Base-by-base conservation (phyloP, 2,113 vertebrate genomes). In the Porphyrio hochstetteri region DNA sequence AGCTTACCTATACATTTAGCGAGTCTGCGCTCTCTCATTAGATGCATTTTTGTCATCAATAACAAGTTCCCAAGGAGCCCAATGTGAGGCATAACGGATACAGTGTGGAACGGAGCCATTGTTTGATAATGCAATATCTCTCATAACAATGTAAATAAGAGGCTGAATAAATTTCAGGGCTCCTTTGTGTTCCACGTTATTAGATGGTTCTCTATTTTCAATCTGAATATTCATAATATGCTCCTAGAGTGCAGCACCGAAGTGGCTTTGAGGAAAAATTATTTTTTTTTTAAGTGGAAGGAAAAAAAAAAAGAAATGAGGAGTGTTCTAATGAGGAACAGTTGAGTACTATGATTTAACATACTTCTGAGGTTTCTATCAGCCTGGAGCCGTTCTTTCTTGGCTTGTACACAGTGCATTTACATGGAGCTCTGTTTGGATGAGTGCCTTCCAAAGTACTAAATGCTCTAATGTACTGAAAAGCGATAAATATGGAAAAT, bases 401-500 rank as follows among this genome's bases (percentile, higher is more conserved):
- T 97, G 95, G 97, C 96, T 96, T 92, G 81, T 93, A 86, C 77
- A 67, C 53, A 63, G 93, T 94, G 90, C 91, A 63, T 97, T 97
- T 96, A 97, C 93, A 93, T 92, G 42, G 88, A 94, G 90, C 97
- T 75, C 80, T 84, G 88, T 96, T 97, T 97, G 94, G 95, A 95
- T 84, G 96, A 96, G 93, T 96, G 95, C 96, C 96, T 97, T 95
- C 93, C 96, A 79, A 97, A 97, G 97, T 91, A 96, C 96, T 97
- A 92, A 97, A 97, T 96, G 93, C 96, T 96, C 95, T 95, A 95
- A 97, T 97, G 97, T 97, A 96, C 96, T 92, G 97, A 97, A 97
- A 97, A 97, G 94, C 80, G 91, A 98, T 97, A 97, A 97, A 97
- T 97, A 97, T 92, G 96, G 96, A 97, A 96, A 81, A 95, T 36